Base-by-base conservation (phyloP, 2,888 invertebrate species). In the Folsomia manolachei region DNA sequence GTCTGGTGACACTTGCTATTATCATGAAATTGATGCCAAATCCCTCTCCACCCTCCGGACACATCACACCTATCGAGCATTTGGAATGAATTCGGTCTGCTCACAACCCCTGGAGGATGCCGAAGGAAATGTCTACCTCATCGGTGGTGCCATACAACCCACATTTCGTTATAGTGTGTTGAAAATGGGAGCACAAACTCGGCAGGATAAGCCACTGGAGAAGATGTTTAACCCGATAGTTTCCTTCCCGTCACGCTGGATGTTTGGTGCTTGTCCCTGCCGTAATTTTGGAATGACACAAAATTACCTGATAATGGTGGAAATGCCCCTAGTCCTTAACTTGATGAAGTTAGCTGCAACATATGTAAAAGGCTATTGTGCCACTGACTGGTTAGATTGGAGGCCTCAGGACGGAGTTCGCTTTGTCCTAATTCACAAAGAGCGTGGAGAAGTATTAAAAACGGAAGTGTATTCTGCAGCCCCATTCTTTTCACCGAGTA, bases 281-380 rank as follows among this genome's bases (percentile, higher is more conserved):
- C 87, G 87, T 81, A 86, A 86, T 72, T 87, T 87, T 78, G 86
- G 84, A 21, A 83, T 87, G 82, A 84, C 86, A 0, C 84, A 86
- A 73, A 85, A 86, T 75, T 86, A 85, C 81, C 81, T 86, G 27
- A 81, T 87, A 11, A 83, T 87, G 71, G 81, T 87, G 52, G 87
- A 87, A 79, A 86, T 85, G 76, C 86, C 87, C 0, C 78, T 86
- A 52, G 78, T 83, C 1, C 82, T 85, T 61, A 85, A 84, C 78
- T 81, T 83, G n/a, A 76, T 84, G 60, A 84, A 84, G 75, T 78
- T 86, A 51, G 78, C 84, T 9, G 80, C 84, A 0, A 81, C 82
- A 7, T 82, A 83, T 51, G 76, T 84, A 2, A 83, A 83, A 72
- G 83, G 84, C 11, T 82, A 80, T 27, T 77, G 83, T n/a, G 77